Percentiles rank a stretch among this genome's conserved stretches.
Evolutionary conservation across 2,888 invertebrate species (phyloP).

Genomic region (Agonopterix arenella): DNA sequence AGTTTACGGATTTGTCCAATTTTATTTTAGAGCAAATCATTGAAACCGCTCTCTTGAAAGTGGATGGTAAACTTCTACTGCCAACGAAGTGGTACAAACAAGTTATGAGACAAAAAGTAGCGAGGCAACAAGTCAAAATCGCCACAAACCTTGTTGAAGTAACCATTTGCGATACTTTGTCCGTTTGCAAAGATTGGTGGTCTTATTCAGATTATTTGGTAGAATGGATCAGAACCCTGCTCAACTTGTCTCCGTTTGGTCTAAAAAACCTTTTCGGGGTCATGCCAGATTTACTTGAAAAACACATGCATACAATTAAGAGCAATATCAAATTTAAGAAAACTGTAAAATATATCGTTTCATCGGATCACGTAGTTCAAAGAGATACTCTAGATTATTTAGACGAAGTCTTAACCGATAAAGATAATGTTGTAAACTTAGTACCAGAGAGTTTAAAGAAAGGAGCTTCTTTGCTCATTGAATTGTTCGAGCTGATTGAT

Average conservation of each 20-base stretch:
- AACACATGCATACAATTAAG: constrained; percentile 24
- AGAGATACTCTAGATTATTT: constrained; percentile 39
- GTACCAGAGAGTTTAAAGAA: constrained; percentile 23
- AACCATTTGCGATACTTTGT: constrained; percentile 28
- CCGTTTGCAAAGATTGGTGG: constrained; percentile 30
- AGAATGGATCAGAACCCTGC: constrained; percentile 33
- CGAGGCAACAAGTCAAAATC: constrained; percentile 38
- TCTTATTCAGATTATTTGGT: constrained; percentile 32
- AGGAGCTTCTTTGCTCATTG: constrained; percentile 18
- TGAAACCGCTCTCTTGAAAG: constrained; percentile 20
- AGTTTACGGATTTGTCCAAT: constrained; percentile 37
- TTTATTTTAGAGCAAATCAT: constrained; percentile 29
- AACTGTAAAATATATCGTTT: constrained; percentile 20
- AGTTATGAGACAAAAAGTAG: constrained; percentile 30
- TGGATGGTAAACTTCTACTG: constrained; percentile 19
- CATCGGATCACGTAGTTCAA: constrained; percentile 21
- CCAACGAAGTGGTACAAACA: constrained; percentile 27
- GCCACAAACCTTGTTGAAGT: constrained; percentile 25
- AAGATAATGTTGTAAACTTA: constrained; percentile 19
- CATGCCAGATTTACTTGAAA: constrained; percentile 24
- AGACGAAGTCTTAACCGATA: constrained; percentile 36
- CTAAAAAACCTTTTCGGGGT: constrained; percentile 25
- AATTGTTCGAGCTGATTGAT: constrained; percentile 30
- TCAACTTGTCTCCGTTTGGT: constrained; percentile 17
- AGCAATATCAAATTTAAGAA: constrained; percentile 28